Evolutionary conservation across 2,113 vertebrate species (phyloP).

Genomic region (Tragelaphus strepsiceros): DNA sequence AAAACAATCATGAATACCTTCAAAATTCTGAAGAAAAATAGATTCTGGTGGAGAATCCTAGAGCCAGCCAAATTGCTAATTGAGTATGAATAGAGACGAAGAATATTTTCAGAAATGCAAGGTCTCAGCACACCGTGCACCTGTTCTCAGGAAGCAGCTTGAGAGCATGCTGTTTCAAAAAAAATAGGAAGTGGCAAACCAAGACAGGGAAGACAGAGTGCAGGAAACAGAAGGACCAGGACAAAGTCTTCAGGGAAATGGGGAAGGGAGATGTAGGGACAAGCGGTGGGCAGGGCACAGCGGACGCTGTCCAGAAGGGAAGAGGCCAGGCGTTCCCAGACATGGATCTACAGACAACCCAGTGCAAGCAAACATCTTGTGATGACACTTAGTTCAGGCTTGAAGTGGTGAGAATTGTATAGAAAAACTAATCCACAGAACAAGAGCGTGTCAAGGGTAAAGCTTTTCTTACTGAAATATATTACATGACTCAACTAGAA

Average conservation of each 20-base stretch:
- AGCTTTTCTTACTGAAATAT: background rate
- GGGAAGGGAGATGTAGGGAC: too few relatives aligned
- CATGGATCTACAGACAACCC: too few relatives aligned
- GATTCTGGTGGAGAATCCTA: background rate
- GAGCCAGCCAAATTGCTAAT: background rate
- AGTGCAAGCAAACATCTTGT: background rate
- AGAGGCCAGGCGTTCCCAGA: background rate
- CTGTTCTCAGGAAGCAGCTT: background rate
- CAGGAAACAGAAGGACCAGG: background rate
- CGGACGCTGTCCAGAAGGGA: accelerated
- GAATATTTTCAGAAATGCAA: background rate
- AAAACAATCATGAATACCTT: background rate
- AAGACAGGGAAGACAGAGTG: background rate
- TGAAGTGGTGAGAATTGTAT: accelerated
- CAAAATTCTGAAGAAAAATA: background rate
- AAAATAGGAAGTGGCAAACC: background rate
- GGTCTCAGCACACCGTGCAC: background rate
- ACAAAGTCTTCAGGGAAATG: background rate
- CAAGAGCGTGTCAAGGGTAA: background rate
- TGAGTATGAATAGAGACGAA: background rate
- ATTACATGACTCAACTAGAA: background rate
- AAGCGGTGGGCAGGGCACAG: accelerated
- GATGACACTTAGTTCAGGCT: background rate
- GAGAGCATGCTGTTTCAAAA: background rate
- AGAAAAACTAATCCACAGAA: background rate